Conservation (phyloP, 2,113 vertebrate genomes). For the Azemiops feae region DNA sequence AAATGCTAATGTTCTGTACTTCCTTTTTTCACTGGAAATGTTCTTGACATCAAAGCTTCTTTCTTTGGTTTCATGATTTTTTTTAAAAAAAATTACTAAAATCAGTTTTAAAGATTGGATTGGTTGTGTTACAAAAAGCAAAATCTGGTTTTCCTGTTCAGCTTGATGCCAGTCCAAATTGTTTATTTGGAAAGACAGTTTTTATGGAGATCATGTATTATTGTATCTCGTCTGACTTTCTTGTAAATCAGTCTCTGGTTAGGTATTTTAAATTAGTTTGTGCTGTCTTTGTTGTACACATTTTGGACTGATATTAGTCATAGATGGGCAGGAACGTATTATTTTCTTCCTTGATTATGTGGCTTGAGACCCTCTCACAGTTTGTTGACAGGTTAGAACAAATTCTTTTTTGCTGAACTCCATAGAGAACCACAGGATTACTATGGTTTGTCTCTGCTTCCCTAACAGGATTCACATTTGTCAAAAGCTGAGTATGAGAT, state of each 20-base stretch:
- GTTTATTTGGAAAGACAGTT: conserved; percentile 52
- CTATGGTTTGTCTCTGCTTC: not conserved
- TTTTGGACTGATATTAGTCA: conserved; percentile 34
- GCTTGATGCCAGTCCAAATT: conserved; percentile 52
- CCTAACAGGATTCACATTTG: not conserved
- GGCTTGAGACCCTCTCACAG: conserved; percentile 22
- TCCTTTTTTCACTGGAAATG: conserved; percentile 5
- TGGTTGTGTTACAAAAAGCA: conserved; percentile 34
- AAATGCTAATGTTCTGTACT: conserved; percentile 28
- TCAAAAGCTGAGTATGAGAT: not conserved
- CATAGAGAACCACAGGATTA: not conserved
- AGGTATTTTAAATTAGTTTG: conserved; percentile 45
- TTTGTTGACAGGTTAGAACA: conserved; percentile 25
- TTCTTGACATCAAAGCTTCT: conserved; percentile 15
- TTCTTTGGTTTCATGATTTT: conserved; percentile 7
- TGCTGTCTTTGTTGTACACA: conserved; percentile 24
- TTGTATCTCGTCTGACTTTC: conserved; percentile 16
- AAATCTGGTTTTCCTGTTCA: conserved; percentile 47
- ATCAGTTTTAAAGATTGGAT: conserved; percentile 32
- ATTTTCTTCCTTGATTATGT: not conserved
- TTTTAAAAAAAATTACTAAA: not conserved
- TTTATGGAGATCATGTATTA: conserved; percentile 47
- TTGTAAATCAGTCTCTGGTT: conserved; percentile 28
- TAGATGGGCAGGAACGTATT: conserved; percentile 29
- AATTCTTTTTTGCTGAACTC: not conserved